These are phyloP conservation scores for Paradisaea rubra DNA, from an alignment of 2,113 vertebrate genomes.

Conservation along the genomic window DNA sequence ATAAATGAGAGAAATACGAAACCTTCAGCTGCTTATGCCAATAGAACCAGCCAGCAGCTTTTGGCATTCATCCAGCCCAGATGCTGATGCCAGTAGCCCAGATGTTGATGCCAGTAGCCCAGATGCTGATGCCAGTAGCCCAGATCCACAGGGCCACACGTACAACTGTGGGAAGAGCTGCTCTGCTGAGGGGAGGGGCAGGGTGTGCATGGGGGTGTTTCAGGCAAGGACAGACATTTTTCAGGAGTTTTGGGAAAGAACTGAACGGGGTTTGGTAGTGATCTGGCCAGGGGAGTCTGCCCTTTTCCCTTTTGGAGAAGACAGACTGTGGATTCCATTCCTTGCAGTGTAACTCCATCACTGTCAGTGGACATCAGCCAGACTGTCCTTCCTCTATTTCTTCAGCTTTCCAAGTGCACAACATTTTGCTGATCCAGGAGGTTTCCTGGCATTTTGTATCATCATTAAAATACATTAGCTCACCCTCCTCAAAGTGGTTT, in stretches of 20 bases:
- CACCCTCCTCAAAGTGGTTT: background rate
- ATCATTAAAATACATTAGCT: background rate
- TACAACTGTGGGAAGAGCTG: background rate
- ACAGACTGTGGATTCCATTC: background rate
- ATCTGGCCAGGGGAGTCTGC: slow-evolving; percentile 52
- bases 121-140: background rate
- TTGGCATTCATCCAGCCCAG: background rate
- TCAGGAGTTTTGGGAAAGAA: background rate
- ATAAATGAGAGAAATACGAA: background rate
- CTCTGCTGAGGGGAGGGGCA: background rate
- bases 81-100: background rate
- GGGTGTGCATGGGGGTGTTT: background rate
- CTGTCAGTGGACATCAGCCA: background rate
- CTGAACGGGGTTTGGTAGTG: background rate
- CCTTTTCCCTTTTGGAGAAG: background rate
- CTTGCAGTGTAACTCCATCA: background rate
- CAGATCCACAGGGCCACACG: background rate
- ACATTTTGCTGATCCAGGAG: slow-evolving; percentile 6
- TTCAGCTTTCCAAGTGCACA: background rate
- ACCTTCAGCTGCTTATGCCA: background rate
- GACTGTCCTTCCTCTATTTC: background rate
- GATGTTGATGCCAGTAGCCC: background rate
- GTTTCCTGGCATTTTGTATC: background rate
- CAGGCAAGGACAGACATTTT: background rate
- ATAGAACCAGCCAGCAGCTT: background rate